These are phyloP conservation scores for Melanerpes aurifrons DNA, from an alignment of 2,113 vertebrate genomes.

Conservation along the genomic window DNA sequence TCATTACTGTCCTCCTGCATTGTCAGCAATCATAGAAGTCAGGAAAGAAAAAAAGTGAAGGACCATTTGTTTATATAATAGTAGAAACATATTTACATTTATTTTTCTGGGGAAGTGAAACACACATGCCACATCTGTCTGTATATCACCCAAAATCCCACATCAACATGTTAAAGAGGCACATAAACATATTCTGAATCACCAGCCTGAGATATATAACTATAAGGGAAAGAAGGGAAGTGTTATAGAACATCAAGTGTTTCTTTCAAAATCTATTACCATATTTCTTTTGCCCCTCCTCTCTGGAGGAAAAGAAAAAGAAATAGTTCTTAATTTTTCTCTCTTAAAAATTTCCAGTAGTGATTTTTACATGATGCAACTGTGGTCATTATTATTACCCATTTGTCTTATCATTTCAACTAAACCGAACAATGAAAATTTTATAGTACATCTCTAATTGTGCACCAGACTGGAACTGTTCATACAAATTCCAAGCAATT, in stretches of 20 bases:
- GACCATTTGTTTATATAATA: neutral
- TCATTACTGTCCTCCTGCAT: neutral
- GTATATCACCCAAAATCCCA: neutral
- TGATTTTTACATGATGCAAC: conserved; percentile 65
- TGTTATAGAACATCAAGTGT: neutral
- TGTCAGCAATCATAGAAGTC: neutral
- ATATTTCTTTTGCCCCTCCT: neutral
- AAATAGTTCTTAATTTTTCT: conserved; percentile 36
- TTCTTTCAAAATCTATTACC: neutral
- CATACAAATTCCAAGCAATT: conserved; percentile 84
- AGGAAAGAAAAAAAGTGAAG: neutral
- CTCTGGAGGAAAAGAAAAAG: neutral
- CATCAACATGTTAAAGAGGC: neutral
- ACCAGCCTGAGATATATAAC: neutral
- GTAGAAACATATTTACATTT: neutral
- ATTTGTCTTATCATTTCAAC: conserved; percentile 78
- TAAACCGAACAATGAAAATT: conserved; percentile 82
- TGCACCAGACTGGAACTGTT: conserved; percentile 81
- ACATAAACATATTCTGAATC: neutral
- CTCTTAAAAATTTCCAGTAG: conserved; percentile 62
- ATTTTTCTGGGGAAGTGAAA: neutral
- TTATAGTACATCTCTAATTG: conserved; percentile 83
- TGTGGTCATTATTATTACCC: conserved; percentile 66
- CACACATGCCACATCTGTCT: neutral
- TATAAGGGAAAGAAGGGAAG: neutral